Evolutionary conservation across 1,140 invertebrate species (phyloP), one percentile per base, ranked within the genome.

Genomic region (Cardiocondyla obscurior): DNA sequence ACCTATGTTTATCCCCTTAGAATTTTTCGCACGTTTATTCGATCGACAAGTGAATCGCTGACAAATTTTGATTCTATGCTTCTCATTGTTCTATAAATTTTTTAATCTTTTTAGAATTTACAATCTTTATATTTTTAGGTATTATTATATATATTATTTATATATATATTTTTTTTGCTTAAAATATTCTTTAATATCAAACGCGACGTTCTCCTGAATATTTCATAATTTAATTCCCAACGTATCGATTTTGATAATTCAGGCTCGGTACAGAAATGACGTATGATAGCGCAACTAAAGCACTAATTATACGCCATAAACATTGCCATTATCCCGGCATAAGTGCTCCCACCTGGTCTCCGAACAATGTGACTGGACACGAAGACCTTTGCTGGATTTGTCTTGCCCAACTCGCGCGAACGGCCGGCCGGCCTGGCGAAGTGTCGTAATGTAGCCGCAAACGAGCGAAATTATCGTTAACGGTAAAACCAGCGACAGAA

Each of bases 381-480:
- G 72, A 77, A 76, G 85, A 88, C 83, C 87, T 85, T 88, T 88
- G 72, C 72, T 53, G 84, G 74, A 73, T 85, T 67, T 76, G 85
- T 88, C 77, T 88, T 88, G 64, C 72, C 46, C 69, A 88, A 88
- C 69, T 65, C 62, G 72, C 28, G 65, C 64, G 42, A 58, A 33
- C 46, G 62, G 33, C 46, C 46, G 62, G 33, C 46, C 46, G 72
- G 30, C 39, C 58, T 33, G 36, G 60, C 46, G 25, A 53, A 30
- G 44, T 87, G 83, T 85, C 70, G 87, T 44, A 88, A 81, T 36
- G 44, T 77, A 28, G 51, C 74, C 74, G 49, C 64, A 76, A 87
- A 77, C 65, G 67, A 85, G 82, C 79, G 82, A 82, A 85, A 88
- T 88, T 88, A 76, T 87, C 83, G 77, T 85, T 87, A 82, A 87